Evolutionary conservation across 2,113 vertebrate genomes (phyloP), one percentile per base, ranked within the genome.

Genomic region (Melospiza georgiana): DNA sequence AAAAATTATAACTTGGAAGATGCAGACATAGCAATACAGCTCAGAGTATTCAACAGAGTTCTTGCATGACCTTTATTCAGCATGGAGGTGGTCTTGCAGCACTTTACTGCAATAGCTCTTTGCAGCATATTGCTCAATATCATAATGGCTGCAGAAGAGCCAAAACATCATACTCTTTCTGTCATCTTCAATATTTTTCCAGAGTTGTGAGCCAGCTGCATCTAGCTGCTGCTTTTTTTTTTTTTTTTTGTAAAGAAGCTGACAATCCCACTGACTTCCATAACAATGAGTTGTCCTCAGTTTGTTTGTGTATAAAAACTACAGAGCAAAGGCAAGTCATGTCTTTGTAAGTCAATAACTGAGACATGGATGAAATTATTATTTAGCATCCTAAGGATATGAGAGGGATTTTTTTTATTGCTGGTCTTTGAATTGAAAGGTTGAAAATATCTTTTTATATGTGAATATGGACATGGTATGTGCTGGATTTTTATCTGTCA

Each of bases 231-330:
- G 23, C 11, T 13, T 27, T 13, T 27, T 57, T 41, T 23, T 84
- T 55, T 18, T 27, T 25, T 65, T 58, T 58, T 49, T 75, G 57
- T 68, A 21, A 90, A 67, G 76, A 46, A 94, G 57, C 75, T 74
- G 72, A 71, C 49, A 80, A 24, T 95, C 79, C 51, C 51, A 88
- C 83, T 77, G 68, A 58, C 95, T 96, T 92, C 71, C 1, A 1
- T 90, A 95, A 84, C 48, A 90, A 55, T 73, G 81, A 79, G 69
- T 93, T 93, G 84, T 93, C 72, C 84, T 96, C 77, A 83, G 55
- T 65, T 68, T 1, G 2, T 89, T 93, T 95, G 49, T 75, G 5
- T 86, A 49, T 84, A 73, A 93, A 95, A 96, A 91, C 44, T 89
- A 33, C 43, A 94, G 39, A 37, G 80, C 67, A 89, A 76, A 96